These are phyloP conservation scores for Ernsta delagoae DNA, from an alignment of 2,888 invertebrate genomes.

Conservation along the genomic window DNA sequence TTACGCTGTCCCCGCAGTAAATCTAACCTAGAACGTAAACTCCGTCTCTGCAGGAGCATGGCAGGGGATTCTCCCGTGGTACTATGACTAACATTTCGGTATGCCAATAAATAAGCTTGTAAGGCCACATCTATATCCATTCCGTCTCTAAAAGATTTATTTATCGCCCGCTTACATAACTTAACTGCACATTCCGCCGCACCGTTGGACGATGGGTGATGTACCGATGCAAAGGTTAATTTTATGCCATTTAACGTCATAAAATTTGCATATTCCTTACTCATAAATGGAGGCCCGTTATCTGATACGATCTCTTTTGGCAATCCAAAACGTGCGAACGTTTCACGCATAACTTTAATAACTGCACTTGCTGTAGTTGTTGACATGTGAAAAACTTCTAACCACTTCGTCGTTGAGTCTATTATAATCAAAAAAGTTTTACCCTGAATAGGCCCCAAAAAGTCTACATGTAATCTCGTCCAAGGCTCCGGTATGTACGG, in stretches of 20 bases:
- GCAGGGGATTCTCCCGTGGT: not conserved
- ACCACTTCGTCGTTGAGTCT: not conserved
- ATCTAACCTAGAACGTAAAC: not conserved
- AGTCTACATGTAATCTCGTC: not conserved
- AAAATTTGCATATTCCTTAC: not conserved
- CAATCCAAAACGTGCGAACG: not conserved
- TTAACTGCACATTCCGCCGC: not conserved
- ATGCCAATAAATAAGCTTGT: not conserved
- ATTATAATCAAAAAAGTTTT: slow-evolving; percentile 1
- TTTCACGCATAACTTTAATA: not conserved
- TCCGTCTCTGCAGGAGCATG: not conserved
- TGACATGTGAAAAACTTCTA: not conserved
- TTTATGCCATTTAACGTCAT: not conserved
- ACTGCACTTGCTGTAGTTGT: not conserved
- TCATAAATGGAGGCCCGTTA: not conserved
- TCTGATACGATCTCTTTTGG: not conserved
- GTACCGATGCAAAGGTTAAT: not conserved
- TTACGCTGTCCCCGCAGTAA: not conserved
- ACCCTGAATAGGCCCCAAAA: not conserved
- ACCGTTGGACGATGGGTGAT: not conserved
- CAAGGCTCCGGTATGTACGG: not conserved
- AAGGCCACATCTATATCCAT: too few species aligned
- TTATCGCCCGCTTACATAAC: not conserved
- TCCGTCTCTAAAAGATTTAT: not conserved
- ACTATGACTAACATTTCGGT: not conserved